Base-by-base conservation (phyloP, 92 coral and sea anemone genomes). In the Plumapathes pennacea region DNA sequence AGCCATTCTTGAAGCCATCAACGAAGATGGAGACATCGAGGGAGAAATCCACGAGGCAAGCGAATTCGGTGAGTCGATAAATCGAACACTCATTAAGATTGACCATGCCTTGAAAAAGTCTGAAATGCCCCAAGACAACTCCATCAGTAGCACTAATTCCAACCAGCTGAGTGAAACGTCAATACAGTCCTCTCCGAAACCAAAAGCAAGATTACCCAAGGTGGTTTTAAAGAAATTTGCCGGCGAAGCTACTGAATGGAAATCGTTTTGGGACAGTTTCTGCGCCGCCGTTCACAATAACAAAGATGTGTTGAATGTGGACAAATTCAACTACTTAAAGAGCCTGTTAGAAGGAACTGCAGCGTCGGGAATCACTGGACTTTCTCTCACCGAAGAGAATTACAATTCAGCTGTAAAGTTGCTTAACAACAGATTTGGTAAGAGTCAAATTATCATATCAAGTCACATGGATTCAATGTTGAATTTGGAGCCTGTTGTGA, bases 331-430 rank as follows among this genome's bases (percentile, higher is more conserved):
- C 15, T 60, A 71, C 25, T 32, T 60, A 30, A 60, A 56, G 14
- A 59, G 75, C 13, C 58, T 76, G 22, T 9, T 49, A 2, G 76
- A 76, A 48, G 69, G 83, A 46, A 44, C 83, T 12, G 83, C 63
- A 0, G 39, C 54, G 13, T 24, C 43, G 6, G 38, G 60, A 25
- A 79, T 64, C 14, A 62, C 71, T 48, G 81, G 76, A 15, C 71
- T 80, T 14, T 31, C 80, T 0, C 44, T 80, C 20, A 56, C 81
- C 40, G 27, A 40, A 2, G 38, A 24, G 15, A 80, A 64, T 25
- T 72, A 80, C 52, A 42, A 42, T 13, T 19, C 50, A 1, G 85
- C 80, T 10, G 46, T 72, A 24, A 69, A 31, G 5, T 1, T 71
- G 2, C 41, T 79, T 27, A 21, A 48, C 13, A 50, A 78, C 43